Evolutionary conservation across 2,113 vertebrate genomes (phyloP).

Genomic region (Cryptomyrus ogoouensis): DNA sequence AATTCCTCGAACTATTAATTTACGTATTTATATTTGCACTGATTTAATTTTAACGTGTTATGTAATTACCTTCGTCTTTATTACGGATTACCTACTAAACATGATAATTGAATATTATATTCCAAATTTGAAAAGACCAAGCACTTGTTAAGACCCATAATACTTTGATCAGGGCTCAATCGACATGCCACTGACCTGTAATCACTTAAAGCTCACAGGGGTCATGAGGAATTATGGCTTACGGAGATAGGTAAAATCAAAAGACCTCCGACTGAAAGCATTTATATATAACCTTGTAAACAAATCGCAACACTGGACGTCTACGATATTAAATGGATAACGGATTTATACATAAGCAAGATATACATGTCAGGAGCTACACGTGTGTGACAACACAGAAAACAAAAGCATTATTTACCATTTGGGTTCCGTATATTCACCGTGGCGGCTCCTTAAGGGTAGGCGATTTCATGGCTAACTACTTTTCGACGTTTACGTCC

Average conservation of each 20-base stretch:
- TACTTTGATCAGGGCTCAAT: neutral
- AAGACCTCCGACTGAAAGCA: neutral
- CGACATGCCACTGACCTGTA: neutral
- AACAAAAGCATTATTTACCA: constrained; percentile 33
- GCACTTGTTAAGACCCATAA: neutral
- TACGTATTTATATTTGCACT: neutral
- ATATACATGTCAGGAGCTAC: neutral
- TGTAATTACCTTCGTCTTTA: neutral
- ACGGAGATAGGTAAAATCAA: neutral
- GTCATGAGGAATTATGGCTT: neutral
- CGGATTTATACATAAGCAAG: neutral
- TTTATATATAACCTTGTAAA: neutral
- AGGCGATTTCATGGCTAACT: constrained; percentile 16
- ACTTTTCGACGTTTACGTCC: neutral
- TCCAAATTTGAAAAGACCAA: neutral
- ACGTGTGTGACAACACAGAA: neutral
- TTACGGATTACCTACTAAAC: neutral
- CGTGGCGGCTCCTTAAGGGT: constrained; percentile 14
- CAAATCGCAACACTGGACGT: neutral
- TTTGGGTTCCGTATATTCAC: constrained; percentile 38
- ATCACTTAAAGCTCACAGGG: neutral
- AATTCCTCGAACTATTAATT: neutral
- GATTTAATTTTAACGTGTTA: neutral
- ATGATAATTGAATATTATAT: neutral
- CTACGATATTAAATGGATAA: neutral